phyloP scores from a whole-genome alignment of 2,113 vertebrate species.

The Morone chrysops region DNA sequence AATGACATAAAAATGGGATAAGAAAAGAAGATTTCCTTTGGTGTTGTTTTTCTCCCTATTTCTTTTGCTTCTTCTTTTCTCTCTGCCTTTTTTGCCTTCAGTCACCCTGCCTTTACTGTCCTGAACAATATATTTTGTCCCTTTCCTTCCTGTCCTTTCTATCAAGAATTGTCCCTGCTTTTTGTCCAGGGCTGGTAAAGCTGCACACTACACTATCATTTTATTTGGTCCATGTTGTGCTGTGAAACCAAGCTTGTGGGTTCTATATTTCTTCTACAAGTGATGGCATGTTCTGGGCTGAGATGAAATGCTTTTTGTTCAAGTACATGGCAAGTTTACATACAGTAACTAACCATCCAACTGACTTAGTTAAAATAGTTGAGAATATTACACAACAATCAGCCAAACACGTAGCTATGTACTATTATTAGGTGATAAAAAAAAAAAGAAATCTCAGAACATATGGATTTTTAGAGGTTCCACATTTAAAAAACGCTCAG shows the following conservation, averaged over 20 bases:
- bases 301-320: not conserved
- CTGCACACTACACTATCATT: not conserved
- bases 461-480: no score
- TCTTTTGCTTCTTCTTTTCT: not conserved
- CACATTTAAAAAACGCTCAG: no score
- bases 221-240: constrained; percentile 7
- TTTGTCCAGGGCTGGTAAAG: not conserved
- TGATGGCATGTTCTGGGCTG: not conserved
- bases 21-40: not conserved
- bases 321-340: no score
- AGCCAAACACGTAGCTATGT: no score
- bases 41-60: not conserved
- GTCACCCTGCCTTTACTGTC: not conserved
- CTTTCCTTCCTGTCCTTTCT: constrained; percentile 14
- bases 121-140: not conserved
- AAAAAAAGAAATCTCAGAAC: no score
- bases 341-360: no score
- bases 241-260: not conserved
- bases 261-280: not conserved
- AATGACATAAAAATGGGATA: not conserved
- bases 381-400: no score
- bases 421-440: no score
- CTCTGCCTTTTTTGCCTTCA: not conserved
- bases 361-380: no score
- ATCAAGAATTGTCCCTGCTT: not conserved